Conservation (phyloP, 2,888 invertebrate genomes). For the Cryptosula pallasiana region DNA sequence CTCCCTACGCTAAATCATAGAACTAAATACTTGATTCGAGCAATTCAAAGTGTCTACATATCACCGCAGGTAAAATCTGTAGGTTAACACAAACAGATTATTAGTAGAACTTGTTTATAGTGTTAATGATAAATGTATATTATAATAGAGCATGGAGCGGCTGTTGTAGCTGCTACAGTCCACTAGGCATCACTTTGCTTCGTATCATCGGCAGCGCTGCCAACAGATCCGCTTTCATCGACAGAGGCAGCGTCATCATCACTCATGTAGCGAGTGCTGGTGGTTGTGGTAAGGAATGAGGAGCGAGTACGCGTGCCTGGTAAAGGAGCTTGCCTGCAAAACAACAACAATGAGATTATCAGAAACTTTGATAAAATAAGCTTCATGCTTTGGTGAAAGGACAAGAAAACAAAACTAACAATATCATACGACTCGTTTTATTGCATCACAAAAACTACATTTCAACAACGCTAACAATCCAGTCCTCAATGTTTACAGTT, state of each 20-base stretch:
- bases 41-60: neutral
- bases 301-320: conserved; percentile 12
- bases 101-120: too few relatives aligned
- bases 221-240: neutral
- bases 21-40: neutral
- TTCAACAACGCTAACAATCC: too few relatives aligned
- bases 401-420: too few relatives aligned
- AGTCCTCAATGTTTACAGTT: too few relatives aligned
- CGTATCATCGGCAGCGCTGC: conserved; percentile 17
- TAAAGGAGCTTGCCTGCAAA: conserved; percentile 13
- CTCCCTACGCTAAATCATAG: neutral
- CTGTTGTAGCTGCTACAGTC: neutral
- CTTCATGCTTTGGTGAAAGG: too few relatives aligned
- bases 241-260: conserved; percentile 15
- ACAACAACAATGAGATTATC: neutral
- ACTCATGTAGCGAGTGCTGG: conserved; percentile 3
- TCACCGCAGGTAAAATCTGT: neutral
- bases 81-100: neutral
- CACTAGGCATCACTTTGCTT: conserved; percentile 19
- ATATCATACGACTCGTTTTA: too few relatives aligned
- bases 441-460: too few relatives aligned
- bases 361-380: too few relatives aligned
- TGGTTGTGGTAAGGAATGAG: conserved; percentile 21
- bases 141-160: neutral
- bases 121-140: neutral